Evolutionary conservation across 2,797 vertebrate species (phyloP), one percentile per base, ranked within the genome.

Genomic region (Microctenopoma stevenorrisi): DNA sequence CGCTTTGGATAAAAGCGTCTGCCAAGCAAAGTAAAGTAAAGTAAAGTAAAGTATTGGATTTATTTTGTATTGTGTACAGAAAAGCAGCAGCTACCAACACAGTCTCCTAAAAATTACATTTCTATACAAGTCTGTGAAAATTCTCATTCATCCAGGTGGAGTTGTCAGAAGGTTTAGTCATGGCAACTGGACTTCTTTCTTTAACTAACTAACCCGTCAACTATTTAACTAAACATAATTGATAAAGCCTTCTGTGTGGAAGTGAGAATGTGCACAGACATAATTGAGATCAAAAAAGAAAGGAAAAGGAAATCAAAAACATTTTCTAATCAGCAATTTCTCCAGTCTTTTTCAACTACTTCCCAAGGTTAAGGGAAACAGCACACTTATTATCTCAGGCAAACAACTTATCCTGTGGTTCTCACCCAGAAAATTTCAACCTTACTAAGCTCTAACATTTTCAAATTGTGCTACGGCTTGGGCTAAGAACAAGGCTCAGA

Each of bases 311-410:
- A 66, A 64, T 30, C 0, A 47, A 22, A 52, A n/a, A 57, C 47
- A 48, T 76, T 70, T 72, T 77, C 18, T 37, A 49, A 52, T 84
- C 57, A 74, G 30, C 44, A 56, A 3, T 28, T 68, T 38, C 38
- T 3, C 43, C 15, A 30, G 12, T 46, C 43, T 71, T 37, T 66
- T 35, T 63, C 64, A 50, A 47, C 73, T 61, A 57, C 38, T 37
- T 43, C 40, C 35, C 47, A 40, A 56, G 44, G 63, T 73, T 52
- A 74, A 76, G 65, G 59, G 37, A 51, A 38, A 59, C 2, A 0
- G 11, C 18, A 4, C 54, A 30, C 22, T 30, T 59, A 26, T 44
- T 18, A 22, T 74, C 50, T 65, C 58, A 16, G 53, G 30, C 33
- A 71, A 71, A 65, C 62, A 69, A 42, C 11, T 51, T 18, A 18